These are phyloP conservation scores for Oryzias celebensis DNA, from an alignment of 2,113 vertebrate species.

Conservation along the genomic window DNA sequence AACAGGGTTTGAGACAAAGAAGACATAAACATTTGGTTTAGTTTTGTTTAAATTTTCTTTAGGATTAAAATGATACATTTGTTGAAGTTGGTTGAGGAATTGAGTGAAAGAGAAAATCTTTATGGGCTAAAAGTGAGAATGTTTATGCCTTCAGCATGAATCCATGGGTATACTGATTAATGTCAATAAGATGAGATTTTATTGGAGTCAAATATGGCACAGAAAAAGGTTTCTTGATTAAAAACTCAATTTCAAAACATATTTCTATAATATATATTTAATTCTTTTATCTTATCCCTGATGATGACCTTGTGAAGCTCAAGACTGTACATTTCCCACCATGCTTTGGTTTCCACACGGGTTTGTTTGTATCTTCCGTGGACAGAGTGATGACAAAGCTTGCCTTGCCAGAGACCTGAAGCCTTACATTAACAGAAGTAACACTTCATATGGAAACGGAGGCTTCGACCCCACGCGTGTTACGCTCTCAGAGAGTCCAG, in stretches of 20 bases:
- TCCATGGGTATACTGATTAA: conserved; percentile 21
- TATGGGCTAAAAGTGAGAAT: not conserved
- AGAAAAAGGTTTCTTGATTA: conserved; percentile 20
- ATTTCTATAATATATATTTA: conserved; percentile 38
- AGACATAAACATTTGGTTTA: not conserved
- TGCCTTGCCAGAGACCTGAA: conserved; percentile 61
- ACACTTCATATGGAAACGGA: conserved; percentile 38
- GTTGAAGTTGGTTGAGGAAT: too few species aligned
- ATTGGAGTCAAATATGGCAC: conserved; percentile 41
- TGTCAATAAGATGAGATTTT: conserved; percentile 7
- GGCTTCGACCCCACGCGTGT: conserved; percentile 46
- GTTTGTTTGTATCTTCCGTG: conserved; percentile 30
- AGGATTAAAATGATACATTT: too few species aligned
- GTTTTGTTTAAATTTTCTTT: not conserved
- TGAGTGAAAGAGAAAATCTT: not conserved
- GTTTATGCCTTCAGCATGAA: not conserved
- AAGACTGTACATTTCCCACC: conserved; percentile 26
- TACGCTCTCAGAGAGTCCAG: conserved; percentile 23
- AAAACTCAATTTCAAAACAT: conserved; percentile 19
- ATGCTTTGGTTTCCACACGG: conserved; percentile 47
- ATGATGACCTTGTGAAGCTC: conserved; percentile 16
- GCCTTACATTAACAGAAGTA: conserved; percentile 60
- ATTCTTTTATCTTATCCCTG: conserved; percentile 25
- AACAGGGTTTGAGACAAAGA: not conserved
- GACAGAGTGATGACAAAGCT: conserved; percentile 44